phyloP scores from a whole-genome alignment of 2,888 invertebrate genomes.

The Melanostoma mellinum region DNA sequence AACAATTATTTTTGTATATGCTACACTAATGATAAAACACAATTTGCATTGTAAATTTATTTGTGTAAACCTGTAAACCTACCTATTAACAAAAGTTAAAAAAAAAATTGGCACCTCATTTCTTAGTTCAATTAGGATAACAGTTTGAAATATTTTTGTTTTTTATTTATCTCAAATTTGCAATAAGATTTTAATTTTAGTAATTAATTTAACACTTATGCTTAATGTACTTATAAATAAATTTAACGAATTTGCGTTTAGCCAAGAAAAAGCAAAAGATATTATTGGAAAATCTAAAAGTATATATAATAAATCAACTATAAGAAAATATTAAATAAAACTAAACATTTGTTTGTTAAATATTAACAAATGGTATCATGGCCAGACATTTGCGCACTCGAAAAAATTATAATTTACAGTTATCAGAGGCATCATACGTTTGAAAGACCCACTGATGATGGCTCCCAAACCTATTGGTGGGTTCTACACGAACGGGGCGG shows the following conservation, averaged over 20 bases:
- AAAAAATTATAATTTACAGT: conserved; percentile 37
- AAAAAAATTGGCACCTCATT: conserved; percentile 66
- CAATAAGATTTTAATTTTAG: not conserved
- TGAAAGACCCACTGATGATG: conserved; percentile 23
- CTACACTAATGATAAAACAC: conserved; percentile 18
- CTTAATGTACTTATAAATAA: conserved; percentile 9
- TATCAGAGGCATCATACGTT: conserved; percentile 27
- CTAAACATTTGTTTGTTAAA: conserved; percentile 60
- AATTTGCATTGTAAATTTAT: conserved; percentile 8
- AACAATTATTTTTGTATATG: conserved; percentile 7
- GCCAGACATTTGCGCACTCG: conserved; percentile 49
- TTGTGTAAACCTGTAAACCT: conserved; percentile 1
- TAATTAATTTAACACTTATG: conserved; percentile 18
- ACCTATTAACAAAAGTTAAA: conserved; percentile 32
- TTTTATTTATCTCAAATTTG: not conserved
- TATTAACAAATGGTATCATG: conserved; percentile 69
- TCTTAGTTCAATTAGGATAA: conserved; percentile 64
- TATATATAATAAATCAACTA: not conserved
- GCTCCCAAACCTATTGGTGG: conserved; percentile 41
- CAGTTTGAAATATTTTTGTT: not conserved
- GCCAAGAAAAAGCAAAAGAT: not conserved
- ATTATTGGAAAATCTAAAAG: not conserved
- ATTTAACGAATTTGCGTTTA: conserved; percentile 10
- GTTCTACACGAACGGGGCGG: conserved; percentile 36
- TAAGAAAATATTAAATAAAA: conserved; percentile 10